Evolutionary conservation across 2,888 invertebrate genomes (phyloP).

Genomic region (Tipula vernalis): DNA sequence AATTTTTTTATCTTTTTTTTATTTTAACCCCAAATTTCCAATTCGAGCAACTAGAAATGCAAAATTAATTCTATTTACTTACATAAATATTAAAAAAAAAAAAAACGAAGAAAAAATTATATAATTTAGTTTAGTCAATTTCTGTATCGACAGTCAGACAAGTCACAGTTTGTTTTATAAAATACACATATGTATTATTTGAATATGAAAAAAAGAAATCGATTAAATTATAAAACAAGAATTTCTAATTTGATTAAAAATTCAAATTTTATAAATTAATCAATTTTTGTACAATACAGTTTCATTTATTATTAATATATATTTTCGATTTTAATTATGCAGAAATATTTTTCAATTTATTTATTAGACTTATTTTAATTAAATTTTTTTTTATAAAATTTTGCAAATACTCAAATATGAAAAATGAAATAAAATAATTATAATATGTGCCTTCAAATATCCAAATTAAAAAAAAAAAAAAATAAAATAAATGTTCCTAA

Average conservation of each 20-base stretch:
- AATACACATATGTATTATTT: neutral
- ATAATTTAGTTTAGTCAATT: constrained; percentile 8
- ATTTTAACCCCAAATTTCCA: neutral
- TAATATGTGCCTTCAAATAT: constrained; percentile 4
- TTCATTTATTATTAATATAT: neutral
- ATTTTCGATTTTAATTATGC: neutral
- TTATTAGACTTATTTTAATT: neutral
- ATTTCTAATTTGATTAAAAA: constrained; percentile 6
- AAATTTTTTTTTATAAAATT: neutral
- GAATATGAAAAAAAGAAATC: neutral
- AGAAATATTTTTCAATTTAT: neutral
- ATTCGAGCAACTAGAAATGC: neutral
- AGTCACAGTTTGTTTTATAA: constrained; percentile 4
- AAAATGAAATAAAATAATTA: neutral
- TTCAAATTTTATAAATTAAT: constrained; percentile 5
- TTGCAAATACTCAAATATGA: neutral
- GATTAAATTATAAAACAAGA: neutral
- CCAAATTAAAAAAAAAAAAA: neutral
- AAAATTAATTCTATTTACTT: neutral
- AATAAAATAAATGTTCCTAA: neutral
- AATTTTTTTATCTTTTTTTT: neutral
- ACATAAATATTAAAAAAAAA: neutral
- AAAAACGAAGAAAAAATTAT: neutral
- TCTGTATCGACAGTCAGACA: neutral
- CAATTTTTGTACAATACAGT: neutral